These are phyloP conservation scores for Carassius carassius DNA, from an alignment of 2,113 vertebrate species.

Conservation along the genomic window DNA sequence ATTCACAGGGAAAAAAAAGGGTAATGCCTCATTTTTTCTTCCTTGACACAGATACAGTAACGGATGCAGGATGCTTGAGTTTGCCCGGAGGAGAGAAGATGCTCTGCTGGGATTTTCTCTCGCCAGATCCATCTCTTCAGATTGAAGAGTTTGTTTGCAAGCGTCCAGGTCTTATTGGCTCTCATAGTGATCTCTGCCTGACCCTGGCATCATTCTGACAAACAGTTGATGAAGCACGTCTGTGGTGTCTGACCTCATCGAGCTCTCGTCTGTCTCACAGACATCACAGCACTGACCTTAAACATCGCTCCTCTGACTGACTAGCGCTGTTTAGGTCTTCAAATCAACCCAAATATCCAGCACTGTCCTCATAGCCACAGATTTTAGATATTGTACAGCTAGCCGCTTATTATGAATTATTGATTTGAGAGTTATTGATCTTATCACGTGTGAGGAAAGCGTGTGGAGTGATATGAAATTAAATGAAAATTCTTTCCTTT, in stretches of 20 bases:
- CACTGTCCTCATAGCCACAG: background rate
- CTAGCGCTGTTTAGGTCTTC: background rate
- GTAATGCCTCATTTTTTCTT: background rate
- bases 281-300: background rate
- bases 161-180: background rate
- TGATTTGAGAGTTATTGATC: background rate
- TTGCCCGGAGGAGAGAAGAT: background rate
- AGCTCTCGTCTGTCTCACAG: background rate
- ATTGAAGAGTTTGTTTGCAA: background rate
- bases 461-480: background rate
- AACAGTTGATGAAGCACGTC: background rate
- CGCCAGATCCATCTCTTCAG: background rate
- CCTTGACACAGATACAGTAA: slow-evolving; percentile 27
- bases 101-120: background rate
- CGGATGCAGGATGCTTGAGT: background rate
- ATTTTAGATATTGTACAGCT: background rate
- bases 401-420: background rate
- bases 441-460: background rate
- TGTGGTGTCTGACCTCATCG: background rate
- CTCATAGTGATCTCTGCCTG: background rate
- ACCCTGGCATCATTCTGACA: background rate
- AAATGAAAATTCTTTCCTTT: too few species aligned
- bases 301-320: background rate
- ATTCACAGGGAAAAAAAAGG: background rate
- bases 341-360: background rate